These are phyloP conservation scores for Drosophila mayaguana DNA, from an alignment of 2,888 invertebrate species.

Conservation along the genomic window DNA sequence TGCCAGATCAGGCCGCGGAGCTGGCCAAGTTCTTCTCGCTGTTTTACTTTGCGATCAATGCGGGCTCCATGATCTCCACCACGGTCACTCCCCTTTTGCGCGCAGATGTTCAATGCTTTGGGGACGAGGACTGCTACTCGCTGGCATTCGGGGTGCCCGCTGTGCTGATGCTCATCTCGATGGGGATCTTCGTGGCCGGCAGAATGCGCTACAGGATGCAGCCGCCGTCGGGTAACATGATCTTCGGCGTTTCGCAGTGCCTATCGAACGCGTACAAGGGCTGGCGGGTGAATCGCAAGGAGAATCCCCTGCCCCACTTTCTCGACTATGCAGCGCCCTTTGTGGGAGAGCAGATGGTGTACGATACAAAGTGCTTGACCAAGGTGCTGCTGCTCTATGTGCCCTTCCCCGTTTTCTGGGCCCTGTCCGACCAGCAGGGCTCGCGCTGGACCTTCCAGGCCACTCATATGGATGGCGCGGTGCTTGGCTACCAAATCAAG, in stretches of 20 bases:
- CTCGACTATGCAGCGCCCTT: constrained; percentile 93
- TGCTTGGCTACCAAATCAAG: constrained; percentile 87
- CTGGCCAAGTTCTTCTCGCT: constrained; percentile 91
- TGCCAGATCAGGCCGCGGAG: constrained; percentile 87
- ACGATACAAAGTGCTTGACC: constrained; percentile 88
- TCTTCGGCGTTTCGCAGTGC: constrained; percentile 91
- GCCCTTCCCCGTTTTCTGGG: constrained; percentile 97
- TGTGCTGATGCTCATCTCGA: constrained; percentile 78
- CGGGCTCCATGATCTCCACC: constrained; percentile 90
- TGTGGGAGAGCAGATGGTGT: constrained; percentile 91
- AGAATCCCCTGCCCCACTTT: constrained; percentile 91
- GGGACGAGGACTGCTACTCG: constrained; percentile 89
- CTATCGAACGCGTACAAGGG: constrained; percentile 86
- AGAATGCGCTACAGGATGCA: constrained; percentile 88
- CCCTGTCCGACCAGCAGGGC: constrained; percentile 96
- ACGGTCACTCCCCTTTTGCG: constrained; percentile 90
- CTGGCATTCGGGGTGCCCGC: constrained; percentile 92
- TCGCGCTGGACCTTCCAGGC: constrained; percentile 98
- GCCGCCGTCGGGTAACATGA: constrained; percentile 89
- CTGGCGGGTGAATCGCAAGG: constrained; percentile 82
- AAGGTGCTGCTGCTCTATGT: constrained; percentile 92
- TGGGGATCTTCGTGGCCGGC: constrained; percentile 90
- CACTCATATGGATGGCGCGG: constrained; percentile 92
- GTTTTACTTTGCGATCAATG: constrained; percentile 89
- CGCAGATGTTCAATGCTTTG: constrained; percentile 89